Percentiles rank a stretch among this genome's conserved stretches.
These are phyloP conservation scores for Gobius niger DNA, from an alignment of 2,113 vertebrate genomes.

Conservation along the genomic window DNA sequence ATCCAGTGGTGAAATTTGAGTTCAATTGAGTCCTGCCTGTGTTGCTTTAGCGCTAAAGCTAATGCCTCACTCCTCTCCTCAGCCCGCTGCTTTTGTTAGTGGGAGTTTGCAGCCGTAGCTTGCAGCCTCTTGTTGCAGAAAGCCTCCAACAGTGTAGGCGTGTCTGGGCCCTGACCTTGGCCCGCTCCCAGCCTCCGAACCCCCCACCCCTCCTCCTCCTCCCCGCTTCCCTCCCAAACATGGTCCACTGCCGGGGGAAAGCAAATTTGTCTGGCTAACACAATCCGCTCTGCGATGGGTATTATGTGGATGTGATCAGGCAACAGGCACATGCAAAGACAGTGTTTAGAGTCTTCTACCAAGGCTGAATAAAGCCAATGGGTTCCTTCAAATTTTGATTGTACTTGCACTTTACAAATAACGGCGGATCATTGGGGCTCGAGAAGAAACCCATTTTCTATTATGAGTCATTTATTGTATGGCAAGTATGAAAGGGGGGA, in stretches of 20 bases:
- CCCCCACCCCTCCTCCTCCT: constrained; percentile 54
- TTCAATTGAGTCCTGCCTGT: not conserved
- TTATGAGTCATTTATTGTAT: too few species aligned
- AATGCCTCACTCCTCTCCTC: constrained; percentile 30
- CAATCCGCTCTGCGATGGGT: constrained; percentile 50
- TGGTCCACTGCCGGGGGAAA: constrained; percentile 36
- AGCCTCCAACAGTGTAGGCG: constrained; percentile 60
- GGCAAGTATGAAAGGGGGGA: too few species aligned
- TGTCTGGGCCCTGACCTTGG: constrained; percentile 66
- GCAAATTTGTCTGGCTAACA: constrained; percentile 38
- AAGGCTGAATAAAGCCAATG: too few species aligned
- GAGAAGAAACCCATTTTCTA: too few species aligned
- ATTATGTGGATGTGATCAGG: constrained; percentile 23
- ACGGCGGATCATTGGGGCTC: too few species aligned
- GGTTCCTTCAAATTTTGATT: too few species aligned
- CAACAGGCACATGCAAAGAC: constrained; percentile 34
- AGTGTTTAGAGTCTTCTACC: not conserved
- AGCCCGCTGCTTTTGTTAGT: constrained; percentile 47
- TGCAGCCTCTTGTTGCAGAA: constrained; percentile 52
- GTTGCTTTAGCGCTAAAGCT: not conserved
- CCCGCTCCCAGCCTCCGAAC: constrained; percentile 62
- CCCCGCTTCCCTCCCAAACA: constrained; percentile 24
- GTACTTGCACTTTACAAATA: too few species aligned
- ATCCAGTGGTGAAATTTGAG: not conserved
- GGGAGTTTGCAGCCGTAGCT: constrained; percentile 25